Evolutionary conservation across 2,888 invertebrate genomes (phyloP), one percentile per base, ranked within the genome.

Genomic region (Lypha dubia): DNA sequence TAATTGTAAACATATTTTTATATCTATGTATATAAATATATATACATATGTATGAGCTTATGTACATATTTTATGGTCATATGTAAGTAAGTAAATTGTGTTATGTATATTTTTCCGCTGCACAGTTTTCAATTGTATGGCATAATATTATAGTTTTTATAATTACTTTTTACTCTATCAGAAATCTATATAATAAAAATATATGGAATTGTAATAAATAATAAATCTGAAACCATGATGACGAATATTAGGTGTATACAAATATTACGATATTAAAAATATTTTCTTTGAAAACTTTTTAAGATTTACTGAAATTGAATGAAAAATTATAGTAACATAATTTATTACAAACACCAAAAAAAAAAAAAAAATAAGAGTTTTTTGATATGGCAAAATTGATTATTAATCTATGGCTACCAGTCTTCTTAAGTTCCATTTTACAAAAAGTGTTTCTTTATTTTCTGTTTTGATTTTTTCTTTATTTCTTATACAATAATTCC

Each of bases 401-500:
- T 44, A 56, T 6, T 44, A 76, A 46, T 56, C 28, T 35, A 7
- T 62, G 38, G 46, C 56, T 73, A 38, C 41, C 53, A 71, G 38
- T 65, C 28, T 79, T 65, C 28, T 79, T 63, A 22, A 41, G 51
- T 49, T 38, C 17, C 56, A 65, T 65, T 73, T 79, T 44, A 7
- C 11, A 41, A 56, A n/a, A 56, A 41, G 17, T 56, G 11, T 70
- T 67, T 46, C 56, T 77, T 68, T 44, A n/a, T 49, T 49, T 49
- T 20, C 35, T 70, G 9, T n/a, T 62, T 62, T 67, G 22, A 8
- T n/a, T 49, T 20, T 51, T 74, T 68, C 24, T 60, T 70, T 62
- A 51, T 67, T 74, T 75, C 53, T 81, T 75, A 32, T 68, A 20
- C 58, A 17, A 76, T 58, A 71, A 38, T 82, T 82, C 81, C 81